phyloP scores from a whole-genome alignment of 2,797 vertebrate genomes.

The Tapera naevia region DNA sequence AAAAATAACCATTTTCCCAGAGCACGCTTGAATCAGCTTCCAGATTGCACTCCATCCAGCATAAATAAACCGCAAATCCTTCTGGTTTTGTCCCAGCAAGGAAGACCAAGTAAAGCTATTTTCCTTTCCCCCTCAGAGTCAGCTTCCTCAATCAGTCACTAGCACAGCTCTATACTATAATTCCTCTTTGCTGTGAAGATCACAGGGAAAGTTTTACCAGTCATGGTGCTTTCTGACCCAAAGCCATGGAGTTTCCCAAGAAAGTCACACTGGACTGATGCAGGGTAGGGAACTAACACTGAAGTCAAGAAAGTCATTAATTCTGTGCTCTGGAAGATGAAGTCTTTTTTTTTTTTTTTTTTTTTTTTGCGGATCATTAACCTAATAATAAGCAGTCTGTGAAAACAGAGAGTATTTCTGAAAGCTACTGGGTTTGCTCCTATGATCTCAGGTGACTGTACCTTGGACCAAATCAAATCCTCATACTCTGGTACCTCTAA shows the following conservation, averaged over 20 bases:
- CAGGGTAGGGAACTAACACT: background rate
- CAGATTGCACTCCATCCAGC: background rate
- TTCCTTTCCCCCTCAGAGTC: background rate
- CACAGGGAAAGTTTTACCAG: background rate
- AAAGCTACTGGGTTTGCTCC: background rate
- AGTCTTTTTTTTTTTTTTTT: accelerated
- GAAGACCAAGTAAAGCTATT: background rate
- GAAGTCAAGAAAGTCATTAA: background rate
- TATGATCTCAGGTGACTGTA: background rate
- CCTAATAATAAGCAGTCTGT: background rate
- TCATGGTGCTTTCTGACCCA: background rate
- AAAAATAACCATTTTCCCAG: background rate
- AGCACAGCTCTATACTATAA: background rate
- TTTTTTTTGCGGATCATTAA: background rate
- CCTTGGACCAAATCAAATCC: background rate
- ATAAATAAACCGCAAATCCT: background rate
- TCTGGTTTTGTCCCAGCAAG: background rate
- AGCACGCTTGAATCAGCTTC: background rate
- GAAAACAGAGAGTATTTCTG: background rate
- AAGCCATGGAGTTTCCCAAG: background rate
- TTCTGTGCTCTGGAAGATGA: background rate
- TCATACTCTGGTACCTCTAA: background rate
- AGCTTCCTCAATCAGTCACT: background rate
- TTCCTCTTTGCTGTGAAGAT: background rate
- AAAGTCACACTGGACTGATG: background rate